Conservation (phyloP, 2,888 invertebrate genomes). For the Oscheius onirici region DNA sequence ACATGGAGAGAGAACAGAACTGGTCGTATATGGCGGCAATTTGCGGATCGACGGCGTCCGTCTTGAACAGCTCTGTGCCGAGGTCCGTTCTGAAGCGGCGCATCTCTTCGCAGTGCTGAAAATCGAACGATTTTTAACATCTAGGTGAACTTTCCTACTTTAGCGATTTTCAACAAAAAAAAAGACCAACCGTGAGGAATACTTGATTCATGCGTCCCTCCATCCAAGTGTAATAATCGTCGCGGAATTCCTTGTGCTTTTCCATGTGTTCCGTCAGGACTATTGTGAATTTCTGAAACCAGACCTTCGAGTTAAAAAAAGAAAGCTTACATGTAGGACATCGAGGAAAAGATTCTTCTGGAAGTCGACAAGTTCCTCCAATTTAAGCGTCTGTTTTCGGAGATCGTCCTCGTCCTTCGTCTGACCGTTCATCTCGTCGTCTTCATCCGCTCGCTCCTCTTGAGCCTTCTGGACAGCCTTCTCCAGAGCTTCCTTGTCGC, state of each 20-base stretch:
- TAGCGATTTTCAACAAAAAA: too few relatives aligned
- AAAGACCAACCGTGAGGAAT: conserved; percentile 77
- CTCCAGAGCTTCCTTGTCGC: conserved; percentile 41
- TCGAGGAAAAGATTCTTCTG: conserved; percentile 63
- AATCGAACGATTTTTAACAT: conserved; percentile 69
- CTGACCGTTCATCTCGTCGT: not conserved
- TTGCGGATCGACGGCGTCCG: conserved; percentile 88
- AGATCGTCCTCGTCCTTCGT: conserved; percentile 31
- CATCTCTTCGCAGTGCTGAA: conserved; percentile 95
- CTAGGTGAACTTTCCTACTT: too few relatives aligned
- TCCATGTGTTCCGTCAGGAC: conserved; percentile 94
- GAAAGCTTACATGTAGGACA: conserved; percentile 59
- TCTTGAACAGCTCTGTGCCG: conserved; percentile 94
- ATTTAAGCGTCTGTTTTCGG: conserved; percentile 39
- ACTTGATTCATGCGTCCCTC: conserved; percentile 92
- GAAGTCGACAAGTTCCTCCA: conserved; percentile 46
- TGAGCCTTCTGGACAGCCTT: conserved; percentile 22
- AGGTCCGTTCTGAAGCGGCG: conserved; percentile 94
- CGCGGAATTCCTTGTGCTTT: conserved; percentile 84
- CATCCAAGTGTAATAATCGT: conserved; percentile 95
- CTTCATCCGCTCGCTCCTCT: not conserved
- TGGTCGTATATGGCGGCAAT: conserved; percentile 96
- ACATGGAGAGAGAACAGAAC: conserved; percentile 82
- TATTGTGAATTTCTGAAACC: conserved; percentile 90
- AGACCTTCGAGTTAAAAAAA: too few relatives aligned